Base-by-base conservation (phyloP, 2,888 invertebrate species). In the Mythimna ferrago region DNA sequence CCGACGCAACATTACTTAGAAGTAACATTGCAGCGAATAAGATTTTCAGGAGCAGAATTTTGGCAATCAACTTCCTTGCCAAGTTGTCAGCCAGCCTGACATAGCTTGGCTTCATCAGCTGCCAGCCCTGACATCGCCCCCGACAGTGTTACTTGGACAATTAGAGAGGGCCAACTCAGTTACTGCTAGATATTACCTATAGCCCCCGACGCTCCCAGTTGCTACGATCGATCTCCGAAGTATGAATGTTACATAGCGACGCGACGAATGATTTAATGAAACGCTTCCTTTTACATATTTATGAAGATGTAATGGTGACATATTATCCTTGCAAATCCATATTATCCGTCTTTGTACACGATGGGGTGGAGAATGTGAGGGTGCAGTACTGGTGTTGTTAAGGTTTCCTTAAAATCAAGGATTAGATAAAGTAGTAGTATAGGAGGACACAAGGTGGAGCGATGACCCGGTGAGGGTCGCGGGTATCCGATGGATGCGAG, bases 101-200 rank as follows among this genome's bases (percentile, higher is more conserved):
- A 19, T 9, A 6, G 16, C 48, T 48, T 19, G 48, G 2, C 16
- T 48, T 48, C 16, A 48, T 16, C 19, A 16, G 26, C 16, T n/a
- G 78, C 14, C 85, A 83, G 21, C 85, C 85, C 82, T 85, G 11
- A 9, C 14, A 19, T 63, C 38, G 66, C 65, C 73, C 77, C 76
- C 69, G 79, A 68, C 57, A 66, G 60, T 72, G 63, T 75, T 85
- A 85, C 79, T 84, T 81, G 71, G 71, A 76, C 79, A 81, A 85
- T 85, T 85, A 85, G 64, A 75, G 72, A 78, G 68, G 61, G 69
- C 71, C 53, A 80, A 73, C 76, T 76, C 75, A 57, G 77, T 78
- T 82, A 84, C 71, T 85, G 61, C 68, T 69, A 54, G 76, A 77
- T 81, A 80, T 76, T 77, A 72, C 68, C 68, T 71, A 67, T 66